phyloP scores from a whole-genome alignment of 2,113 vertebrate species.

The Hyaena hyaena region DNA sequence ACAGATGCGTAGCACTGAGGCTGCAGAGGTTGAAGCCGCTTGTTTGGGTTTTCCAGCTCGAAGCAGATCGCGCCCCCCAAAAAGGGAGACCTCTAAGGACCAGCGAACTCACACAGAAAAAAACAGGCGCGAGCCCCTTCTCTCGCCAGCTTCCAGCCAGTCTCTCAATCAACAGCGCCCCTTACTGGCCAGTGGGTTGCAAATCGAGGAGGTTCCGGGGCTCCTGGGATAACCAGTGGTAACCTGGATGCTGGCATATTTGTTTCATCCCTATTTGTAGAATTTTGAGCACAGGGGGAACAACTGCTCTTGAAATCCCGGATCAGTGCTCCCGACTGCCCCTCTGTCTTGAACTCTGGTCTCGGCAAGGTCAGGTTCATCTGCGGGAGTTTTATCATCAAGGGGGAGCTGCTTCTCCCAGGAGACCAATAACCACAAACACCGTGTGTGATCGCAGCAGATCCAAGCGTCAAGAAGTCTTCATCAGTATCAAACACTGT shows the following conservation, averaged over 20 bases:
- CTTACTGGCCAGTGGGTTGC: conserved; percentile 73
- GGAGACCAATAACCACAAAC: not conserved
- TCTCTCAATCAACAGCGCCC: conserved; percentile 82
- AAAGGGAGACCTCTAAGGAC: not conserved
- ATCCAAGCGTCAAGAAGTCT: not conserved
- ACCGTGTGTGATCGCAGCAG: not conserved
- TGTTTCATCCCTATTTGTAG: not conserved
- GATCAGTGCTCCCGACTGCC: not conserved
- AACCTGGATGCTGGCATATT: not conserved
- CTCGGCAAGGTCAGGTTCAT: not conserved
- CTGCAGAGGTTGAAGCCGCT: not conserved
- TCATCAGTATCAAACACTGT: rapidly evolving
- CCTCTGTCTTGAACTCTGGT: not conserved
- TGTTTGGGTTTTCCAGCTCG: not conserved
- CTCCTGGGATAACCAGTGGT: not conserved
- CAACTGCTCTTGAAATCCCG: not conserved
- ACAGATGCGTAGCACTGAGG: rapidly evolving
- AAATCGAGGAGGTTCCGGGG: not conserved
- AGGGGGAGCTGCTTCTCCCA: not conserved
- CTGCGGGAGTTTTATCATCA: not conserved
- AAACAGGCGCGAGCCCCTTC: not conserved
- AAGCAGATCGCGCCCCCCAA: rapidly evolving
- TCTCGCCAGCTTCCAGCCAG: not conserved
- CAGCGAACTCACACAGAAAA: not conserved
- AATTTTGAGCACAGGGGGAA: not conserved